phyloP scores from a whole-genome alignment of 1,140 invertebrate genomes.

The Heliconius hermathena region DNA sequence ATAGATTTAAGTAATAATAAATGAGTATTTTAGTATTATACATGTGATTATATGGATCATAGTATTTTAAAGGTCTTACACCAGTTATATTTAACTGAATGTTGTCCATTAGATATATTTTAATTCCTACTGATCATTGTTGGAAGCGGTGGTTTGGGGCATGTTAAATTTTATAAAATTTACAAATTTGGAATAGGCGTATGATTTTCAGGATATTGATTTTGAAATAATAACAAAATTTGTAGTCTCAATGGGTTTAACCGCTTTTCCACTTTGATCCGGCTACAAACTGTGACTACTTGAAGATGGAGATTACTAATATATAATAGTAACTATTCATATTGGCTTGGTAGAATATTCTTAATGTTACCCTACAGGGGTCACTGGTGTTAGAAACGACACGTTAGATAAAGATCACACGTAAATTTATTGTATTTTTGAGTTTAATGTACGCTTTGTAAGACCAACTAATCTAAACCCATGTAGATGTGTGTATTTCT shows the following conservation, averaged over 20 bases:
- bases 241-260: background rate
- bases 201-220: background rate
- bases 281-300: background rate
- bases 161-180: slow-evolving; percentile 19
- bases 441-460: background rate
- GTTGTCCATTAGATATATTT: slow-evolving; percentile 28
- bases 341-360: slow-evolving; percentile 6
- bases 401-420: background rate
- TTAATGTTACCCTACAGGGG: background rate
- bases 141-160: background rate
- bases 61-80: slow-evolving; percentile 23
- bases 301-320: background rate
- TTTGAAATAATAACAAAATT: background rate
- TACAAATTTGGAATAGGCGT: slow-evolving; percentile 4
- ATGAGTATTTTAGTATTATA: slow-evolving; percentile 54
- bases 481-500: background rate
- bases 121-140: slow-evolving; percentile 7
- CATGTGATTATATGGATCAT: slow-evolving; percentile 31
- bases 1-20: slow-evolving; percentile 48
- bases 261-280: background rate
- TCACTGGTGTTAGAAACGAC: background rate
- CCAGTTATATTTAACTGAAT: slow-evolving; percentile 26
- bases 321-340: background rate
- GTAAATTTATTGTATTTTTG: background rate
- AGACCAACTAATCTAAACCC: background rate